A percentile compares a stretch with the other conserved stretches of the same genome.
These are phyloP conservation scores for Drosophila quadrilineata DNA, from an alignment of 1,140 invertebrate species.

Conservation along the genomic window DNA sequence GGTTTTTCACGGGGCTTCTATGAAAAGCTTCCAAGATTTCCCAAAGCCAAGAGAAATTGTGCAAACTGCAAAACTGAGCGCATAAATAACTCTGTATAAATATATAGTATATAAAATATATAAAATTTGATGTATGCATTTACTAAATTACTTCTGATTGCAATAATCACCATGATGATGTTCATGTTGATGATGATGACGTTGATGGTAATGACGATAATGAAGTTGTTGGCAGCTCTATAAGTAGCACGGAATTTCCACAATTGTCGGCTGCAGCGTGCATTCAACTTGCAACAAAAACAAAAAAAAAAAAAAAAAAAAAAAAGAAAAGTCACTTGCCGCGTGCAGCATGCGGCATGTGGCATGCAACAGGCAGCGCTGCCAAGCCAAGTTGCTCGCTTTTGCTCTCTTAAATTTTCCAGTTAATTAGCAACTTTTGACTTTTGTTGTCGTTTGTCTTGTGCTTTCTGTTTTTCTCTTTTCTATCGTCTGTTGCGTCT, in stretches of 20 bases:
- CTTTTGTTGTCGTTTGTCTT: too few species aligned
- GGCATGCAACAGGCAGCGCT: constrained; percentile 23
- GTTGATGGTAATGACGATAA: constrained; percentile 38
- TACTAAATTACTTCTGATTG: constrained; percentile 75
- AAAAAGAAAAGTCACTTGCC: constrained; percentile 60
- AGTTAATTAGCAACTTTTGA: constrained; percentile 71
- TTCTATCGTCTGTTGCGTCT: constrained; percentile 43
- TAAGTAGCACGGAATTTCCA: constrained; percentile 77
- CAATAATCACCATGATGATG: constrained; percentile 33
- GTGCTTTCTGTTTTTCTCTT: constrained; percentile 19
- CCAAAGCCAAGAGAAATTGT: constrained; percentile 51
- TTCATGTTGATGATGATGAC: constrained; percentile 32
- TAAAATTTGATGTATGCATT: too few species aligned
- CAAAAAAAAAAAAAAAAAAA: constrained; percentile 28
- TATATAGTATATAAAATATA: not conserved
- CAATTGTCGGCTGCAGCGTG: constrained; percentile 51
- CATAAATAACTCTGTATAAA: constrained; percentile 28
- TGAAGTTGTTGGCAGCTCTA: constrained; percentile 52
- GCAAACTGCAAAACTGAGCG: constrained; percentile 45
- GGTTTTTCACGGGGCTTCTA: constrained; percentile 33
- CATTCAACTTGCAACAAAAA: constrained; percentile 17
- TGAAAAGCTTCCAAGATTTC: constrained; percentile 52
- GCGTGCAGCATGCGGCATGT: too few species aligned
- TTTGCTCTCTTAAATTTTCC: constrained; percentile 49
- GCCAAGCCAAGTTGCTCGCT: constrained; percentile 50